phyloP scores from a whole-genome alignment of 2,797 vertebrate species.

The Phoeniculus purpureus region DNA sequence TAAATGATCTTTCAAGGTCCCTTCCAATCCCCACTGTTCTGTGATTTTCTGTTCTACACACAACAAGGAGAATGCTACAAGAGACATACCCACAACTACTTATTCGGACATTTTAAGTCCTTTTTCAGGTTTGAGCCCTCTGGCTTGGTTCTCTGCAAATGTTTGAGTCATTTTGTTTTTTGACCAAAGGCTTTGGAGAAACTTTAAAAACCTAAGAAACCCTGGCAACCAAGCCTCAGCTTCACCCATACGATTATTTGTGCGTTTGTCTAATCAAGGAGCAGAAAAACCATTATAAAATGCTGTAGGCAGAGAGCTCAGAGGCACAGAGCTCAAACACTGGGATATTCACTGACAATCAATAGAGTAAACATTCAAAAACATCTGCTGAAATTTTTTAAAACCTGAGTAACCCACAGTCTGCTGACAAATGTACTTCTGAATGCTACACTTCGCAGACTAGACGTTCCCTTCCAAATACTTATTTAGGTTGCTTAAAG shows the following conservation, averaged over 20 bases:
- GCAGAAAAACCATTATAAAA: background rate
- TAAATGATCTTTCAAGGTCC: no score
- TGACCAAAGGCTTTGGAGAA: background rate
- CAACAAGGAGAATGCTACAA: background rate
- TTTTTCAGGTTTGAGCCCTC: background rate
- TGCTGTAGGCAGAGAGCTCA: background rate
- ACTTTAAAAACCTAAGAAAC: background rate
- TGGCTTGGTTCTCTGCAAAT: background rate
- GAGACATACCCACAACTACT: background rate
- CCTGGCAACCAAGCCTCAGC: background rate
- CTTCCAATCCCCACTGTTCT: no score
- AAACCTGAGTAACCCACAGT: background rate
- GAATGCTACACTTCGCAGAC: background rate
- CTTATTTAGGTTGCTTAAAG: background rate
- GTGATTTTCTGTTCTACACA: background rate
- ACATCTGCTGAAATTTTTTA: background rate
- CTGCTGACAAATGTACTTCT: background rate
- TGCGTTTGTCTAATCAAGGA: constrained; percentile 13
- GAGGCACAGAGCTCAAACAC: background rate
- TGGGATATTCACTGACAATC: constrained; percentile 14
- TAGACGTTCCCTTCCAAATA: background rate
- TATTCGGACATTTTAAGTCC: background rate
- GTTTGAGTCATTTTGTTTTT: background rate
- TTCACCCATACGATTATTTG: background rate
- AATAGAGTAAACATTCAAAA: constrained; percentile 29